These are phyloP conservation scores for Timema cristinae DNA, from an alignment of 2,888 invertebrate species.

Conservation along the genomic window DNA sequence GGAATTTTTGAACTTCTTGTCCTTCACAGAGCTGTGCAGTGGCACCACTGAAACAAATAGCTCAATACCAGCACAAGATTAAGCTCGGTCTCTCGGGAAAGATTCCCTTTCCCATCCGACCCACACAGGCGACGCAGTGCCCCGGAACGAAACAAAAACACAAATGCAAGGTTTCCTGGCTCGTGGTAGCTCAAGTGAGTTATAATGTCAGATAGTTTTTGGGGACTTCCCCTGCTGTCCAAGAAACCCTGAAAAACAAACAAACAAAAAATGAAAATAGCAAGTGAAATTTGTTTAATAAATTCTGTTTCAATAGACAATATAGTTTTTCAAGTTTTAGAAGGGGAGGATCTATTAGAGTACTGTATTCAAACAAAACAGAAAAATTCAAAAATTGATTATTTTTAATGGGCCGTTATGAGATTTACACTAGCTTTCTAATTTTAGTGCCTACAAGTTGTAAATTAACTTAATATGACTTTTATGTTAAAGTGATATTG, in stretches of 20 bases:
- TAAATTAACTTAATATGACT: too few species aligned
- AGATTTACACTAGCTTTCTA: too few species aligned
- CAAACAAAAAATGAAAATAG: too few species aligned
- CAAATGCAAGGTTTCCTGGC: conserved; percentile 27
- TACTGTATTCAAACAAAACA: too few species aligned
- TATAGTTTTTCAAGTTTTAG: too few species aligned
- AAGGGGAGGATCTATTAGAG: too few species aligned
- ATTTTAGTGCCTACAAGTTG: too few species aligned
- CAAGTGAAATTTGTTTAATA: too few species aligned
- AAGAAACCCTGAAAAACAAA: conserved; percentile 19
- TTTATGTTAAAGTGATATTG: too few species aligned
- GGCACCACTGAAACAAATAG: conserved; percentile 17
- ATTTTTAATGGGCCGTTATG: too few species aligned
- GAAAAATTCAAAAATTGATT: too few species aligned
- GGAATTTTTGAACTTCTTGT: conserved; percentile 12
- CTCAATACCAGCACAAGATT: conserved; percentile 19
- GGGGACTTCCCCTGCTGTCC: conserved; percentile 22
- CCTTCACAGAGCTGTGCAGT: background rate
- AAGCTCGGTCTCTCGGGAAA: conserved; percentile 19
- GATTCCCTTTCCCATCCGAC: background rate
- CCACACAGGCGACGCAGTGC: conserved; percentile 19
- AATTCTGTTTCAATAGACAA: too few species aligned
- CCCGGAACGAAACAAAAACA: conserved; percentile 22
- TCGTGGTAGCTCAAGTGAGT: conserved; percentile 27
- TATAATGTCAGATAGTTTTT: conserved; percentile 17